phyloP scores from a whole-genome alignment of 1,140 invertebrate genomes.

The Achatina immaculata region DNA sequence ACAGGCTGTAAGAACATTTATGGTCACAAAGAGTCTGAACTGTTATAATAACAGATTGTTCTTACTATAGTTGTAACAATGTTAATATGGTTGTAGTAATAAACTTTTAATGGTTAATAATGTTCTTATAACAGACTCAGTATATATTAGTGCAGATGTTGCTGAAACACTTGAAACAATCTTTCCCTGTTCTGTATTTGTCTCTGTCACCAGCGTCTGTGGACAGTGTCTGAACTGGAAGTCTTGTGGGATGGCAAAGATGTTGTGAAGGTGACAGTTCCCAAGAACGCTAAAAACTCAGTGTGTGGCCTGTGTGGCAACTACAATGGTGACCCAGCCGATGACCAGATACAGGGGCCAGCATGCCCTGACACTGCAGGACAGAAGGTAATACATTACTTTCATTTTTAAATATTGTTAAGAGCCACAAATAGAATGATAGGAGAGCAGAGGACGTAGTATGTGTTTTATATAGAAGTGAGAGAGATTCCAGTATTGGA shows the following conservation, averaged over 20 bases:
- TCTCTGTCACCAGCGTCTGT: slow-evolving; percentile 51
- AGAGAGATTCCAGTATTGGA: too few species aligned
- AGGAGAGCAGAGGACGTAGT: neutral
- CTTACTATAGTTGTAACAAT: too few species aligned
- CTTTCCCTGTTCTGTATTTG: neutral
- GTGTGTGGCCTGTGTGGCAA: slow-evolving; percentile 94
- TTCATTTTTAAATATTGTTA: too few species aligned
- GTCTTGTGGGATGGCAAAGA: slow-evolving; percentile 91
- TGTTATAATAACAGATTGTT: too few species aligned
- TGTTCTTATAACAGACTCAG: too few species aligned
- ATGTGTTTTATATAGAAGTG: neutral
- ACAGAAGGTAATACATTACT: slow-evolving; percentile 33
- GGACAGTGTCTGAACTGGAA: slow-evolving; percentile 64
- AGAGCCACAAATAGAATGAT: neutral
- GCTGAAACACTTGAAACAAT: neutral
- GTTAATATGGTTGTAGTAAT: too few species aligned
- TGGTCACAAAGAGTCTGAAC: too few species aligned
- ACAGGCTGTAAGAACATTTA: too few species aligned
- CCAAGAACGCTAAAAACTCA: slow-evolving; percentile 80
- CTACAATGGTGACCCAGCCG: slow-evolving; percentile 77
- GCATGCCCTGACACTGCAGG: slow-evolving; percentile 43
- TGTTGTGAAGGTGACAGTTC: slow-evolving; percentile 84
- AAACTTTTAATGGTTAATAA: too few species aligned
- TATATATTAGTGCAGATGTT: too few species aligned
- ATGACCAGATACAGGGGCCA: slow-evolving; percentile 66